These are phyloP conservation scores for Ciona savignyi DNA, from an alignment of 23 tunicate genomes.

Conservation along the genomic window DNA sequence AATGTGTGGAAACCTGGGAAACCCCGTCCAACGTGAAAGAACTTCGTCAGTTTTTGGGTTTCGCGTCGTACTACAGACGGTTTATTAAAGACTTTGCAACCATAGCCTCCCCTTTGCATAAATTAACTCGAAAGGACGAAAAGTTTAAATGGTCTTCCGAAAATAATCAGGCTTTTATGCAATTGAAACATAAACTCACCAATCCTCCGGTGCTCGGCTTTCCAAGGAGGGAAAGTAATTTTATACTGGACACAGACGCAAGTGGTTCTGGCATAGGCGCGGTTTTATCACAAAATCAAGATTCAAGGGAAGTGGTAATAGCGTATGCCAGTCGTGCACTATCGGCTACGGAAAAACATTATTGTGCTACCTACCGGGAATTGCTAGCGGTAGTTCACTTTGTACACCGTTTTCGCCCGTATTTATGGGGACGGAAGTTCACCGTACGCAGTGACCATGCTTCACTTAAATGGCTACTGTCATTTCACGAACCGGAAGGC, in stretches of 20 bases:
- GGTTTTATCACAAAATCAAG: constrained; percentile 15
- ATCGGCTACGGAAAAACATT: constrained; percentile 5
- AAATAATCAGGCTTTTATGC: too few species aligned
- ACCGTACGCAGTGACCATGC: constrained; percentile 3
- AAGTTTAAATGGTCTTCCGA: too few species aligned
- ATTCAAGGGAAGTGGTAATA: constrained; percentile 12
- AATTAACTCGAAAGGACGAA: not conserved
- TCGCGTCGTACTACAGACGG: constrained; percentile 16
- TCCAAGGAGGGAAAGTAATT: not conserved
- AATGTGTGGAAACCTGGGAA: not conserved
- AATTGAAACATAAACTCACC: too few species aligned
- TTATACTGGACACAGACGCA: constrained; percentile 22
- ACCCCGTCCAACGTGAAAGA: not conserved
- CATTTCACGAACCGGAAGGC: constrained; percentile 28
- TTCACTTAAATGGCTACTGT: constrained; percentile 8
- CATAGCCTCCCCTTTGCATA: constrained; percentile 4
- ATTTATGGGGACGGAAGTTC: too few species aligned
- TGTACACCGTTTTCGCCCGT: too few species aligned
- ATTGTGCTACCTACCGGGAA: constrained; percentile 12
- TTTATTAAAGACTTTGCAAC: constrained; percentile 7
- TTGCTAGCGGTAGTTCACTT: constrained; percentile 7
- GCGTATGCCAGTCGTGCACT: constrained; percentile 25
- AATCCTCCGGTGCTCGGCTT: constrained; percentile 8
- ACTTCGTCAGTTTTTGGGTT: constrained; percentile 10
- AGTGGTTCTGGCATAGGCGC: constrained; percentile 8